Evolutionary conservation across 2,888 invertebrate genomes (phyloP), one percentile per base, ranked within the genome.

Genomic region (Zonitis immaculata): DNA sequence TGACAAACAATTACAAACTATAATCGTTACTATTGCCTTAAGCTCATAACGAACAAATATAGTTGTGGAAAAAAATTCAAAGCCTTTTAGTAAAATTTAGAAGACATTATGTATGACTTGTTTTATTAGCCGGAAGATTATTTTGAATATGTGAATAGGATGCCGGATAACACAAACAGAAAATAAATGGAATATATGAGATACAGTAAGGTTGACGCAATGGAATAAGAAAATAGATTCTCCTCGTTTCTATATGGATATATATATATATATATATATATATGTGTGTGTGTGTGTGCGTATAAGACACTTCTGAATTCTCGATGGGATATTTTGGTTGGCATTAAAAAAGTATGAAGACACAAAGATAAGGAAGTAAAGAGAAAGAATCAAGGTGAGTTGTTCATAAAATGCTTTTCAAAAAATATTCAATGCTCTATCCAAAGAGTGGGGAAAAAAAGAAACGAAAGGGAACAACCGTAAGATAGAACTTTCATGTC

Each of bases 241-340:
- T 43, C 22, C n/a, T n/a, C n/a, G n/a, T n/a, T n/a, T n/a, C n/a
- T n/a, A n/a, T n/a, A n/a, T n/a, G n/a, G n/a, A n/a, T n/a, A n/a
- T n/a, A n/a, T n/a, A n/a, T n/a, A n/a, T n/a, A n/a, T n/a, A n/a
- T n/a, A n/a, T n/a, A n/a, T n/a, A n/a, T n/a, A n/a, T n/a, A n/a
- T n/a, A n/a, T n/a, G n/a, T n/a, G n/a, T n/a, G n/a, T n/a, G n/a
- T n/a, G n/a, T n/a, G n/a, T n/a, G n/a, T n/a, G n/a, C n/a, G n/a
- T 14, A 42, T 44, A 44, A 12, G 44, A 44, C 28, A 44, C 26
- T 44, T 44, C 8, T 25, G 44, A 28, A 44, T 44, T 27, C 44
- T 18, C 44, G 44, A 16, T 27, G 44, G 44, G 27, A 25, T 27
- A 27, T 44, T 44, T 44, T 44, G 16, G 35, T 44, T 11, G 25